Evolutionary conservation across 1,140 invertebrate species (phyloP).

Genomic region (Lepidurus apus): DNA sequence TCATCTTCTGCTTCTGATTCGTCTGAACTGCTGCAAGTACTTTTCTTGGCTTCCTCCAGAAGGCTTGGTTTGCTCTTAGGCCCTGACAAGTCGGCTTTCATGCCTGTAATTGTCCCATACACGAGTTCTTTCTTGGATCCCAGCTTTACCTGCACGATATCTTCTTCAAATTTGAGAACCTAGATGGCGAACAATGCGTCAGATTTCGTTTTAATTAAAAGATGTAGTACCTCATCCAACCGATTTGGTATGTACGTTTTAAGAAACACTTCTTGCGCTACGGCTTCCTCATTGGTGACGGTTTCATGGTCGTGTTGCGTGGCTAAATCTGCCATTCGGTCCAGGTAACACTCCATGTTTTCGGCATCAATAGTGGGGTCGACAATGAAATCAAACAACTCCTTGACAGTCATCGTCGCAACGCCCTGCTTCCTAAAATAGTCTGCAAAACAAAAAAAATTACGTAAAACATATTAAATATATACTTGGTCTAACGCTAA

Average conservation of each 20-base stretch:
- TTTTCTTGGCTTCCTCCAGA: conserved; percentile 43
- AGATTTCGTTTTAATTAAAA: conserved; percentile 8
- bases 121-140: conserved; percentile 66
- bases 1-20: conserved; percentile 31
- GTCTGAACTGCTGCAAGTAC: conserved; percentile 36
- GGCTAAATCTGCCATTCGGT: conserved; percentile 61
- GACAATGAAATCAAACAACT: conserved; percentile 94
- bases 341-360: conserved; percentile 71
- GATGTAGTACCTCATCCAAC: conserved; percentile 67
- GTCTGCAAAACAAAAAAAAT: conserved; percentile 51
- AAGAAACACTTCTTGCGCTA: conserved; percentile 88
- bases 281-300: conserved; percentile 61
- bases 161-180: conserved; percentile 84
- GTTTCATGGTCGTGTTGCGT: conserved; percentile 53
- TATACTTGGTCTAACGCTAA: not conserved
- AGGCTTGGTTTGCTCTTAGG: conserved; percentile 52
- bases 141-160: conserved; percentile 70
- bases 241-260: conserved; percentile 89
- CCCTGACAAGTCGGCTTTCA: conserved; percentile 72
- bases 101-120: conserved; percentile 77
- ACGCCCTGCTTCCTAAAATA: conserved; percentile 89
- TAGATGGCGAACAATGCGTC: conserved; percentile 42
- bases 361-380: conserved; percentile 73
- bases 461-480: conserved; percentile 2
- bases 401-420: conserved; percentile 79